phyloP scores from a whole-genome alignment of 2,113 vertebrate genomes.

The Grallaria varia region DNA sequence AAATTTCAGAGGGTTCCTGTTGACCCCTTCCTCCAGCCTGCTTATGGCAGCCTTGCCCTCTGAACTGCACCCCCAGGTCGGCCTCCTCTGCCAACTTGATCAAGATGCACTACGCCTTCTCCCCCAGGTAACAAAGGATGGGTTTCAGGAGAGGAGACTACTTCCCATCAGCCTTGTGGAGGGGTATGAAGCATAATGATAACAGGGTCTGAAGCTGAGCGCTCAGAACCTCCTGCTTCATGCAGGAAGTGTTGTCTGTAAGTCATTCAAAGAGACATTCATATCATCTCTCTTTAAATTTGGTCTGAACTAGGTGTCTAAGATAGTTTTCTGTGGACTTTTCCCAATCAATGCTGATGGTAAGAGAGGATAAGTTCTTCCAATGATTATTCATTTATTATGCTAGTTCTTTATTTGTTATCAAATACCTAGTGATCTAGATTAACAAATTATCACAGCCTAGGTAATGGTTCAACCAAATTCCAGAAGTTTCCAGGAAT shows the following conservation, averaged over 20 bases:
- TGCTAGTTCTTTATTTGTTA: neutral
- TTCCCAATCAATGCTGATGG: neutral
- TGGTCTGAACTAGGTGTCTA: neutral
- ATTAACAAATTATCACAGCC: neutral
- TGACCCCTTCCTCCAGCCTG: neutral
- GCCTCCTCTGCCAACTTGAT: neutral
- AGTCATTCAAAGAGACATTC: neutral
- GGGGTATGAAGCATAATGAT: neutral
- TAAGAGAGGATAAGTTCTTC: neutral
- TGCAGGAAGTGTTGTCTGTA: neutral
- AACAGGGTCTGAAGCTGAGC: neutral
- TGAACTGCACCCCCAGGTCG: neutral
- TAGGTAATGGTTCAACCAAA: neutral
- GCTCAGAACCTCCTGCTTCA: neutral
- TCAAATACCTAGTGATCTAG: neutral
- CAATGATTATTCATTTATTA: neutral
- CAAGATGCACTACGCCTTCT: neutral
- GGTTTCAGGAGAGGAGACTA: neutral
- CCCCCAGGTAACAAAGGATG: neutral
- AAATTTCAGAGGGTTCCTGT: neutral
- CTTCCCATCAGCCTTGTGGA: neutral
- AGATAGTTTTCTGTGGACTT: neutral
- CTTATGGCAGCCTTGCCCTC: neutral
- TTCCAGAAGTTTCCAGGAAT: neutral
- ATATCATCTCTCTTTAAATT: neutral